These are phyloP conservation scores for Timandra comae DNA, from an alignment of 2,888 invertebrate species.

Conservation along the genomic window DNA sequence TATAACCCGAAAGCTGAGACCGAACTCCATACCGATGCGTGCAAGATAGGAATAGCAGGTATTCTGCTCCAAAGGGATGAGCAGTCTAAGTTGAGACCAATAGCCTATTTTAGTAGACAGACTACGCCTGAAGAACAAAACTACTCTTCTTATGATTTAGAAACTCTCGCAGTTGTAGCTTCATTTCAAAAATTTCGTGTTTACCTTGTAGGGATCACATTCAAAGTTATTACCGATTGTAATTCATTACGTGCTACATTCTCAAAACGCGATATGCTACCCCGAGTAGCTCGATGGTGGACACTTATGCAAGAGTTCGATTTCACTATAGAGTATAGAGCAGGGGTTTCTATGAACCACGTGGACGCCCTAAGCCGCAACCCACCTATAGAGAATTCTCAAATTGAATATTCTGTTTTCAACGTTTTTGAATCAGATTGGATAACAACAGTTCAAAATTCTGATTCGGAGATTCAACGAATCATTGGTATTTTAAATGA, in stretches of 20 bases:
- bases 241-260: neutral
- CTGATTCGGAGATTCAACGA: neutral
- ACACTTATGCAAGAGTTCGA: neutral
- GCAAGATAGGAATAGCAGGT: conserved; percentile 1
- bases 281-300: neutral
- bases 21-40: conserved; percentile 3
- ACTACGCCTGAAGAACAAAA: neutral
- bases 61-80: conserved; percentile 1
- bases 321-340: neutral
- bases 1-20: conserved; percentile 2
- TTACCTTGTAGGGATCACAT: neutral
- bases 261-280: neutral
- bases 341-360: neutral
- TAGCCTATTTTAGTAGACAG: neutral
- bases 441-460: neutral
- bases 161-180: neutral
- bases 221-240: neutral
- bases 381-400: neutral
- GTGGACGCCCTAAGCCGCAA: neutral
- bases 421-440: neutral
- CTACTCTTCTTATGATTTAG: too few relatives aligned
- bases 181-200: neutral
- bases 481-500: neutral
- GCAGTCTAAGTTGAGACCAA: neutral
- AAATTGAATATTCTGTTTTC: neutral